Base-by-base conservation (phyloP, 2,113 vertebrate genomes). In the Glaucomys volans region DNA sequence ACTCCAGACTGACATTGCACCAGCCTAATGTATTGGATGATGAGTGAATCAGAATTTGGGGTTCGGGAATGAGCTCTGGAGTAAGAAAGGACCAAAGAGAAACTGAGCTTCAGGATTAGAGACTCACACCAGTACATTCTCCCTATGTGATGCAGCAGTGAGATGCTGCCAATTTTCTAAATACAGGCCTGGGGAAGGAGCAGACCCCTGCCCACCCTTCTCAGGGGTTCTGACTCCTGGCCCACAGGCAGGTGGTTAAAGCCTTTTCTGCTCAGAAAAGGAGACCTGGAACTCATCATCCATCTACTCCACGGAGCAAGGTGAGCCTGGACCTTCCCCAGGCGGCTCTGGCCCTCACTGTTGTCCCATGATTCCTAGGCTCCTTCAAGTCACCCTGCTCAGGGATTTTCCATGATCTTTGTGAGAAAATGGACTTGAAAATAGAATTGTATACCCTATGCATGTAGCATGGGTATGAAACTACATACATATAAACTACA, bases 1-100 rank as follows among this genome's bases (percentile, higher is more conserved):
- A 98, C 85, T 97, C 94, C 83, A 98, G 71, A 0, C 96, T 98
- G 8, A 97, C 18, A 32, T 97, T 97, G 91, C 95, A 97, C 97
- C 94, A 96, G 13, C 52, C 96, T 40, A 74, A 0, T 2, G 90
- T 94, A 82, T 77, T 95, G 77, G 95, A 93, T 54, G 82, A 66
- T 1, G 91, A 85, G 20, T 77, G 96, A 82, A 92, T 93, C 66
- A 20, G 66, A 4, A 97, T 97, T 40, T 96, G 17, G 3, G 96
- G 90, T 0, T 18, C 2, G 0, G 10, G 76, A 4, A 91, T 22
- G 1, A 4, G 88, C 10, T 95, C 95, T 97, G 30, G 10, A 30
- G 2, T 14, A 22, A 54, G 24, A 75, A 32, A 40, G 44, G 22
- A 50, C 9, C 52, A 71, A 75, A 77, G 64, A 92, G 57, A 67